Percentiles rank a stretch among this genome's conserved stretches.
phyloP scores from a whole-genome alignment of 2,888 invertebrate species.

The Auanema freiburgensis region DNA sequence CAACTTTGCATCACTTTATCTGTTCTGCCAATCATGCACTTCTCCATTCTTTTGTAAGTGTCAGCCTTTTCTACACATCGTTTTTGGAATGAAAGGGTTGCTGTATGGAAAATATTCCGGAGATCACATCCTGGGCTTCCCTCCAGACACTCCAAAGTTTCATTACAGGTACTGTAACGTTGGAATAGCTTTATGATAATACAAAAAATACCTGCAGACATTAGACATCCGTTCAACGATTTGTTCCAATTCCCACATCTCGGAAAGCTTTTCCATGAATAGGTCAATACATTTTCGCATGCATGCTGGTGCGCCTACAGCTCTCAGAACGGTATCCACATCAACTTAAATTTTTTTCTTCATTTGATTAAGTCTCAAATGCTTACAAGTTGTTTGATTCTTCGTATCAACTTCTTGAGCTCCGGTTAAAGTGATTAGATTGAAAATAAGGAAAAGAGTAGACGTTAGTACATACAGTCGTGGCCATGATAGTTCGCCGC shows the following conservation, averaged over 20 bases:
- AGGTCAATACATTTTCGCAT: constrained; percentile 40
- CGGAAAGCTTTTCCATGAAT: constrained; percentile 31
- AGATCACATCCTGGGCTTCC: constrained; percentile 31
- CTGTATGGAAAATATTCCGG: constrained; percentile 25
- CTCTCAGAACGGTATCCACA: constrained; percentile 37
- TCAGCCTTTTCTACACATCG: constrained; percentile 28
- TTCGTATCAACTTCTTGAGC: too few species aligned
- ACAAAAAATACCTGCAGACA: constrained; percentile 23
- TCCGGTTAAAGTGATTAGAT: too few species aligned
- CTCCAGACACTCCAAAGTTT: constrained; percentile 29
- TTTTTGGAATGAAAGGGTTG: constrained; percentile 4
- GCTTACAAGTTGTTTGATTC: too few species aligned
- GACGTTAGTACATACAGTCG: too few species aligned
- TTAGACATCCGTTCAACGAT: constrained; percentile 27
- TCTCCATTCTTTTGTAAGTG: constrained; percentile 28
- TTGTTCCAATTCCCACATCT: constrained; percentile 35
- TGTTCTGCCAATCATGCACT: constrained; percentile 24
- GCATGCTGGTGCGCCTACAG: constrained; percentile 35
- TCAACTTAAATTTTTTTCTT: neutral
- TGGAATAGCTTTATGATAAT: neutral
- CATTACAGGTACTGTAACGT: constrained; percentile 19
- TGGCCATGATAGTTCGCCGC: too few species aligned
- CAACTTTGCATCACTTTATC: constrained; percentile 28
- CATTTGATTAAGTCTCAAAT: too few species aligned
- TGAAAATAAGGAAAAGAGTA: too few species aligned